phyloP scores from a whole-genome alignment of 2,888 invertebrate genomes.

The Sicus ferrugineus region DNA sequence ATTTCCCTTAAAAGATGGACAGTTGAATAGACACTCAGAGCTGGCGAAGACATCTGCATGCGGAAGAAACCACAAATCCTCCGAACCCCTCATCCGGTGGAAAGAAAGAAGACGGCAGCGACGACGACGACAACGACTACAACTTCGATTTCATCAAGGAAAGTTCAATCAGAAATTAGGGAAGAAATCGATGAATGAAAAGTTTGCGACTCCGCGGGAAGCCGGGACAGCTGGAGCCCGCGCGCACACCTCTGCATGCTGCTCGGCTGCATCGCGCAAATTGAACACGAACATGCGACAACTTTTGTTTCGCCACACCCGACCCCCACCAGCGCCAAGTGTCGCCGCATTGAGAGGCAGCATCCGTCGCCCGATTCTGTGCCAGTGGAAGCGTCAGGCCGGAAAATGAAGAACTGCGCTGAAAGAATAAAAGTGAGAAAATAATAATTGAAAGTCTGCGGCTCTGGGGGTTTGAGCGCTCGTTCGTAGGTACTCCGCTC shows the following conservation, averaged over 20 bases:
- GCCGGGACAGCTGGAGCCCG: background rate
- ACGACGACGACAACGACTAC: constrained; percentile 3
- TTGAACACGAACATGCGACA: constrained; percentile 13
- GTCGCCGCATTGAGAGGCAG: background rate
- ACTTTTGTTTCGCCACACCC: constrained; percentile 5
- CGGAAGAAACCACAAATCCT: background rate
- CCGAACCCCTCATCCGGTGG: background rate
- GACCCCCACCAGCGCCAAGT: background rate
- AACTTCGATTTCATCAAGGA: constrained; percentile 30
- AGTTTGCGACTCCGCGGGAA: constrained; percentile 10
- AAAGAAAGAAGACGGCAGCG: background rate
- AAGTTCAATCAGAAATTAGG: constrained; percentile 34
- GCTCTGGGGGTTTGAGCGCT: constrained; percentile 11
- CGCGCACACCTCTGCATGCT: background rate
- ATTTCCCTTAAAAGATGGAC: no score
- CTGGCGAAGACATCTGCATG: background rate
- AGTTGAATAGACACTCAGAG: background rate
- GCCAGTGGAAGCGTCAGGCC: background rate
- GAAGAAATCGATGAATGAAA: constrained; percentile 29
- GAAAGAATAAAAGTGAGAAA: constrained; percentile 30
- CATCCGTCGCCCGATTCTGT: background rate
- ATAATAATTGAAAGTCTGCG: constrained; percentile 39
- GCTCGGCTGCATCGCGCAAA: background rate
- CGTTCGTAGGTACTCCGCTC: constrained; percentile 18
- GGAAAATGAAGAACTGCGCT: constrained; percentile 18